Percentiles rank a stretch among this genome's conserved stretches.
These are phyloP conservation scores for Chirona hameri DNA, from an alignment of 2,888 invertebrate genomes.

Conservation along the genomic window DNA sequence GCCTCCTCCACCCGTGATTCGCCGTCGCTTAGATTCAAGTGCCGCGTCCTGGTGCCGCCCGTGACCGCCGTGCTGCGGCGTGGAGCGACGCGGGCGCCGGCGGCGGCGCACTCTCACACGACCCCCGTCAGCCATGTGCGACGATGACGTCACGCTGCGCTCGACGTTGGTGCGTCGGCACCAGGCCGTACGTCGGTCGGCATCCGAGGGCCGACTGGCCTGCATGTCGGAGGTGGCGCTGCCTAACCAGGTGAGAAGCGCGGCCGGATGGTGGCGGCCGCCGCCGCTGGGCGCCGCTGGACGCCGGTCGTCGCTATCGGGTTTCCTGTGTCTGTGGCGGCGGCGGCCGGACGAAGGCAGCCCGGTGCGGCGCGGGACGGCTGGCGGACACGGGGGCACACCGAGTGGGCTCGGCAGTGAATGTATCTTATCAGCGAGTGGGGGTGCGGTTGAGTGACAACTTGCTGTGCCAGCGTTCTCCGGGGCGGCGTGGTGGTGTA, in stretches of 20 bases:
- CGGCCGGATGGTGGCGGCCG: not conserved
- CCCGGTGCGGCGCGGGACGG: not conserved
- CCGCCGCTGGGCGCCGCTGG: not conserved
- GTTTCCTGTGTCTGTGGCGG: not conserved
- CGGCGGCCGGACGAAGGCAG: not conserved
- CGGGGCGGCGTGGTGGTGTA: no score
- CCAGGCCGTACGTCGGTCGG: not conserved
- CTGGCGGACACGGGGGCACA: not conserved
- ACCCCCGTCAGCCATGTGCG: not conserved
- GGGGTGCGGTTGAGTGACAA: no score
- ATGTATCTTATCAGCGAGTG: no score
- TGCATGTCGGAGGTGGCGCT: slow-evolving; percentile 7
- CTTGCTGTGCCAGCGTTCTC: no score
- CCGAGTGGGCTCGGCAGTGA: not conserved
- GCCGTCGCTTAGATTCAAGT: not conserved
- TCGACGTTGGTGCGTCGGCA: not conserved
- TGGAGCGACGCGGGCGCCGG: not conserved
- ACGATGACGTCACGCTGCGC: slow-evolving; percentile 10
- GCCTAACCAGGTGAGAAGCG: not conserved
- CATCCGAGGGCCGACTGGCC: slow-evolving; percentile 11
- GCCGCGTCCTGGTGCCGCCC: not conserved
- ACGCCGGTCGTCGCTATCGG: not conserved
- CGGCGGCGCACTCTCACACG: not conserved
- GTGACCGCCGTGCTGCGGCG: not conserved
- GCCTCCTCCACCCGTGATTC: no score